A percentile compares a stretch with the other conserved stretches of the same genome.
Conservation (phyloP, 2,888 invertebrate genomes). For the Ectobius pallidus region DNA sequence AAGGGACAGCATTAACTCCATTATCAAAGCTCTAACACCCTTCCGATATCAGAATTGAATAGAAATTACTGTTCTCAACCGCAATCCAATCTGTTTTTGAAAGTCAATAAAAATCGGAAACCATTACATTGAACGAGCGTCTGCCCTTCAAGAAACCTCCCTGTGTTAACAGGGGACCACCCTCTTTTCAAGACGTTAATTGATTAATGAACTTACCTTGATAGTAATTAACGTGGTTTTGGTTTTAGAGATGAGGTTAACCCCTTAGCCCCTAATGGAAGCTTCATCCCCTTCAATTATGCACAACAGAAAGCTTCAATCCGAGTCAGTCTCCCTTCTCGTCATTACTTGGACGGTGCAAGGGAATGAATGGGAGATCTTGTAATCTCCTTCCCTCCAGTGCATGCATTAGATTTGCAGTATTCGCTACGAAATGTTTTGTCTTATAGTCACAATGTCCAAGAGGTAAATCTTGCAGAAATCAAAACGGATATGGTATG, state of each 20-base stretch:
- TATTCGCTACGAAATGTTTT: no score
- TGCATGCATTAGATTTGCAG: no score
- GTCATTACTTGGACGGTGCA: background rate
- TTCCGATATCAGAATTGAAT: no score
- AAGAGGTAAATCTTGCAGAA: no score
- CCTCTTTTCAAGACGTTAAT: background rate
- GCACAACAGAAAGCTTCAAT: background rate
- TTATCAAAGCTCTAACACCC: background rate
- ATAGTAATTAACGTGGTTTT: slow-evolving; percentile 7
- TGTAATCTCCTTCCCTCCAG: no score
- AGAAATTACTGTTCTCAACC: background rate
- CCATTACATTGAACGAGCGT: background rate
- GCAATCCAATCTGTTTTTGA: background rate
- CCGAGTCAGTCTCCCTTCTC: background rate
- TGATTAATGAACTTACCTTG: slow-evolving; percentile 14
- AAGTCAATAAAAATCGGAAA: background rate
- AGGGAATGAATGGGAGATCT: background rate
- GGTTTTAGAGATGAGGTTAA: slow-evolving; percentile 8
- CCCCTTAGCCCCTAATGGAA: background rate
- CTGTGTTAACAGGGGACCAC: background rate
- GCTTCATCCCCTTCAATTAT: background rate
- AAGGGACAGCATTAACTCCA: background rate
- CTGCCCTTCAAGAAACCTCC: background rate
- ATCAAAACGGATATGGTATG: no score
- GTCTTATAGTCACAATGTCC: no score